Base-by-base conservation (phyloP, 1,140 invertebrate genomes). In the Stegodyphus mimosarum region DNA sequence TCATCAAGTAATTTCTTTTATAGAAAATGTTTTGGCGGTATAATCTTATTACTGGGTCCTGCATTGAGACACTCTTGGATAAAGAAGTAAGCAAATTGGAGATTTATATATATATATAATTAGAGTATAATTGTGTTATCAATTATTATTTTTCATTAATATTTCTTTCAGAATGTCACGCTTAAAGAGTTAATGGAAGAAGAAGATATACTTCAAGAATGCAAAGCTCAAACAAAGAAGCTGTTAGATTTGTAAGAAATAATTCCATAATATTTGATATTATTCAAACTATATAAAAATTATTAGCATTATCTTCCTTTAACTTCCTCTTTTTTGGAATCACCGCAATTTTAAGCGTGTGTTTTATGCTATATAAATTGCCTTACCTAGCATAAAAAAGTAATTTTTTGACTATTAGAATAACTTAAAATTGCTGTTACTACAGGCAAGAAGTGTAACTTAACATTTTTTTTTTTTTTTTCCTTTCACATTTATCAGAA, bases 141-240 rank as follows among this genome's bases (percentile, higher is more conserved):
- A 66, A 66, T 11, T 11, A n/a, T 66, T 7, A 7, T 7, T 55
- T 55, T 55, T 7, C 13, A 13, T 7, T 55, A 55, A 55, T n/a
- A n/a, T n/a, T n/a, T n/a, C n/a, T n/a, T n/a, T 7, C 13, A 98
- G 97, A 94, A 97, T 94, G 94, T 97, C 72, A 97, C 95, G 18
- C 92, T 99, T 72, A 93, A 94, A 88, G 95, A 97, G 90, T 92
- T 99, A 80, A 93, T 99, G 92, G 95, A 98, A 90, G 95, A 97
- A 91, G 96, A 98, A 90, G 96, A 98, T 91, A 95, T 99, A 89
- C 92, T 99, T 86, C 96, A 97, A 91, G 97, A 99, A 93, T 98
- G 97, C 91, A 97, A 96, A 92, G 94, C 94, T 87, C 95, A 96
- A 90, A 98, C 98, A 90, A 96, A 95, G 91, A 95, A 95, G 89